Evolutionary conservation across 2,888 invertebrate genomes (phyloP).

Genomic region (Hirtodrosophila cameraria): DNA sequence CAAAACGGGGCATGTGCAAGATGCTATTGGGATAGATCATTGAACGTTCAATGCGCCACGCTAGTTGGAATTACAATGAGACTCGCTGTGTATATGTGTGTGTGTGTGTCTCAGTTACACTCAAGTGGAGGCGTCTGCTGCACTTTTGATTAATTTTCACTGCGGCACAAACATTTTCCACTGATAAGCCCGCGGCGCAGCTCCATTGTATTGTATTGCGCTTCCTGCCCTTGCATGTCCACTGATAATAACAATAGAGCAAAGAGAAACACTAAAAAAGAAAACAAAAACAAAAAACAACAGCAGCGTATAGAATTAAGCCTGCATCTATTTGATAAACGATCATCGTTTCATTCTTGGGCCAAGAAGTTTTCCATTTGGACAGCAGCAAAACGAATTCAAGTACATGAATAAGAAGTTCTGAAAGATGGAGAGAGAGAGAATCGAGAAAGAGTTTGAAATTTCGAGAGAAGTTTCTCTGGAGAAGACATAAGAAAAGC

Average conservation of each 20-base stretch:
- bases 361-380: slow-evolving; percentile 25
- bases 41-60: slow-evolving; percentile 72
- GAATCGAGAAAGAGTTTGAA: slow-evolving; percentile 5
- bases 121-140: slow-evolving; percentile 73
- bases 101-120: slow-evolving; percentile 32
- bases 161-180: slow-evolving; percentile 29
- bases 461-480: slow-evolving; percentile 3
- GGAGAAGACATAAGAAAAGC: neutral
- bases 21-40: slow-evolving; percentile 70
- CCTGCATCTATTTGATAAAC: slow-evolving; percentile 43
- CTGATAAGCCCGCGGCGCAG: slow-evolving; percentile 52
- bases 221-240: slow-evolving; percentile 74
- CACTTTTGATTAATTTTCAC: slow-evolving; percentile 72
- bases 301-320: slow-evolving; percentile 9
- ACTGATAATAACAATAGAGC: slow-evolving; percentile 60
- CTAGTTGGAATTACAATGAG: slow-evolving; percentile 31
- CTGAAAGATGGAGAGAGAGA: slow-evolving; percentile 9
- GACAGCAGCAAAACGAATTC: slow-evolving; percentile 52
- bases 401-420: slow-evolving; percentile 43
- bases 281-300: slow-evolving; percentile 7
- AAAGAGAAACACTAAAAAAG: slow-evolving; percentile 14
- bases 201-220: slow-evolving; percentile 47
- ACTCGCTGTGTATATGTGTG: slow-evolving; percentile 9
- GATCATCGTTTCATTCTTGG: slow-evolving; percentile 19
- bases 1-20: slow-evolving; percentile 61